Evolutionary conservation across 2,113 vertebrate genomes (phyloP), one percentile per base, ranked within the genome.

Genomic region (Mesembrinibis cayennensis): DNA sequence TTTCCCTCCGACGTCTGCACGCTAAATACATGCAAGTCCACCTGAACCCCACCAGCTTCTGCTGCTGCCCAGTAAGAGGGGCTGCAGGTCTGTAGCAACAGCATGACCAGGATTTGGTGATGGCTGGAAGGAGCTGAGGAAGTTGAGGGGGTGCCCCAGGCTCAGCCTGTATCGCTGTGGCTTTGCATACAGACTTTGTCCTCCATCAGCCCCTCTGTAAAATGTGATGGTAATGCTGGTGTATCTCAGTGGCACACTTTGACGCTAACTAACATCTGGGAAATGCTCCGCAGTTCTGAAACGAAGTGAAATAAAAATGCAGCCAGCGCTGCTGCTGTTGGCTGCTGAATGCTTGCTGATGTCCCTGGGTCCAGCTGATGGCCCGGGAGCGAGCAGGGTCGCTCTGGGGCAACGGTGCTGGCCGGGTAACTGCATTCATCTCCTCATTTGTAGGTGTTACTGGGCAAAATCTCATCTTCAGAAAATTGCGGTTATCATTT

Each of bases 401-500:
- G 2, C 27, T 26, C 49, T 53, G 53, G 42, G 29, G 18, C 66
- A 34, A 36, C 4, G 0, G 9, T 32, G 56, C 67, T 45, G 42
- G 29, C 69, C 16, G 1, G 1, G 4, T 15, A 25, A 21, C n/a
- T 30, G 29, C 22, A 6, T 25, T 40, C 11, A 13, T 52, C 52
- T 40, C 19, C 11, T 27, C 16, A 1, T 49, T 36, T 36, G 10
- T 12, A 2, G 55, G 12, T 49, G 22, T 34, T 29, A 21, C 1
- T n/a, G 42, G 34, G 42, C 25, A 66, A 44, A 36, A 56, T 32
- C 34, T 76, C 21, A 7, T 85, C 52, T 16, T 44, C 12, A 95
- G 92, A 95, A 95, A 95, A 87, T 55, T 63, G 71, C 38, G 9
- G 67, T 95, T 96, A 86, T 88, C 77, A 36, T 96, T 89, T 58